Percentiles rank a stretch among this genome's conserved stretches.
phyloP scores from a whole-genome alignment of 2,888 invertebrate species.

The Oxycera nigricornis region DNA sequence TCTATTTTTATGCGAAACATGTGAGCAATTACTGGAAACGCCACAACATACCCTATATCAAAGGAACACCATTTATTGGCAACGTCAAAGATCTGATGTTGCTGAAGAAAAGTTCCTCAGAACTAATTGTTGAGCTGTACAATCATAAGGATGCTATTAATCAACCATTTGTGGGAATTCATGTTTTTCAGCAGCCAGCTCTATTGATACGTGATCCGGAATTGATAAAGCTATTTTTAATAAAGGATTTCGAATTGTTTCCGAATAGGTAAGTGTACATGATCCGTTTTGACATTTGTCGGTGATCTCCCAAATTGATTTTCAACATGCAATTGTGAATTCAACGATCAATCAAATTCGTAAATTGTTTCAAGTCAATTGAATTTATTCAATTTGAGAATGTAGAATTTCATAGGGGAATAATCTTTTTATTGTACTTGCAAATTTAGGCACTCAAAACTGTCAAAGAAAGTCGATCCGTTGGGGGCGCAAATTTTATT shows the following conservation, averaged over 20 bases:
- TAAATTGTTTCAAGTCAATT: too few relatives aligned
- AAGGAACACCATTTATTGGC: slow-evolving; percentile 61
- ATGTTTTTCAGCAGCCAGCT: slow-evolving; percentile 62
- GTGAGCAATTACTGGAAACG: slow-evolving; percentile 55
- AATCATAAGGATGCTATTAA: slow-evolving; percentile 52
- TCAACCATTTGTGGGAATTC: slow-evolving; percentile 58
- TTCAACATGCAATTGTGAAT: too few relatives aligned
- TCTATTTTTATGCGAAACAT: slow-evolving; percentile 19
- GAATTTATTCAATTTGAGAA: too few relatives aligned
- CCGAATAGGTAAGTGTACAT: slow-evolving; percentile 58
- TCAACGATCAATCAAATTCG: too few relatives aligned
- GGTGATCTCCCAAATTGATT: too few relatives aligned
- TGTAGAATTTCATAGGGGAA: too few relatives aligned
- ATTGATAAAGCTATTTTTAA: slow-evolving; percentile 61
- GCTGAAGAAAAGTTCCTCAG: slow-evolving; percentile 53
- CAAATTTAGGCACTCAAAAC: background rate
- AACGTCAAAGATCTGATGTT: slow-evolving; percentile 58
- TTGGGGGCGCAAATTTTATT: slow-evolving; percentile 63
- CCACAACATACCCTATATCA: slow-evolving; percentile 57
- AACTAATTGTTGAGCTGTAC: slow-evolving; percentile 59
- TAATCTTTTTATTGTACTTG: too few relatives aligned
- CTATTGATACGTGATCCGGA: slow-evolving; percentile 62
- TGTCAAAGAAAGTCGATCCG: slow-evolving; percentile 54
- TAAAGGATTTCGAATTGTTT: slow-evolving; percentile 63
- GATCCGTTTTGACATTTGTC: too few relatives aligned